These are phyloP conservation scores for Vollenhovia emeryi DNA, from an alignment of 1,140 invertebrate genomes.

Conservation along the genomic window DNA sequence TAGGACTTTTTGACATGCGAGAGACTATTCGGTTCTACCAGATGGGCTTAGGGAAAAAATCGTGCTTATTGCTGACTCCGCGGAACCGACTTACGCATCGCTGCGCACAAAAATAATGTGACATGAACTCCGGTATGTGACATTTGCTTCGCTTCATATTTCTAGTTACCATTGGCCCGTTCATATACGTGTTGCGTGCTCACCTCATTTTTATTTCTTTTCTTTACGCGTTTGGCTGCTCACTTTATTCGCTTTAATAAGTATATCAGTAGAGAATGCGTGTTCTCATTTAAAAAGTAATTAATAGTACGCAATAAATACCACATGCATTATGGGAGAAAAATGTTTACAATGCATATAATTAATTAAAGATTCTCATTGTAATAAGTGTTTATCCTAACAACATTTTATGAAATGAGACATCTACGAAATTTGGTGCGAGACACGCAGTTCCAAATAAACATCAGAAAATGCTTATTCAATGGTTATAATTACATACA, in stretches of 20 bases:
- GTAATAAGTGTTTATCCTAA: neutral
- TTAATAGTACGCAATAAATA: neutral
- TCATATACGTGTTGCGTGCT: constrained; percentile 1
- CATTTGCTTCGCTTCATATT: constrained; percentile 74
- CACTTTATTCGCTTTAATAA: constrained; percentile 25
- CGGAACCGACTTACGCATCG: constrained; percentile 75
- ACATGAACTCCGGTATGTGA: constrained; percentile 74
- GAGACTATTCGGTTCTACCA: constrained; percentile 54
- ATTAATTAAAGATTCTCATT: constrained; percentile 4
- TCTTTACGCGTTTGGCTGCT: neutral
- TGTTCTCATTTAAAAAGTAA: neutral
- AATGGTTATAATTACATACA: neutral
- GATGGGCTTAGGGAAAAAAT: constrained; percentile 53
- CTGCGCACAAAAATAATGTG: constrained; percentile 81
- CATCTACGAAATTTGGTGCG: neutral
- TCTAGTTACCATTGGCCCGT: constrained; percentile 36
- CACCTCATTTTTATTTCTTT: neutral
- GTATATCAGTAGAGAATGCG: neutral
- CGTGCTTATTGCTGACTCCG: constrained; percentile 79
- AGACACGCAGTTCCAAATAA: neutral
- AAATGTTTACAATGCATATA: neutral
- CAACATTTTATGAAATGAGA: neutral
- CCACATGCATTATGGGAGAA: neutral
- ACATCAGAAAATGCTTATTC: neutral
- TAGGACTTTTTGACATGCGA: constrained; percentile 74